phyloP scores from a whole-genome alignment of 2,113 vertebrate species.

The Polypterus bichir region DNA sequence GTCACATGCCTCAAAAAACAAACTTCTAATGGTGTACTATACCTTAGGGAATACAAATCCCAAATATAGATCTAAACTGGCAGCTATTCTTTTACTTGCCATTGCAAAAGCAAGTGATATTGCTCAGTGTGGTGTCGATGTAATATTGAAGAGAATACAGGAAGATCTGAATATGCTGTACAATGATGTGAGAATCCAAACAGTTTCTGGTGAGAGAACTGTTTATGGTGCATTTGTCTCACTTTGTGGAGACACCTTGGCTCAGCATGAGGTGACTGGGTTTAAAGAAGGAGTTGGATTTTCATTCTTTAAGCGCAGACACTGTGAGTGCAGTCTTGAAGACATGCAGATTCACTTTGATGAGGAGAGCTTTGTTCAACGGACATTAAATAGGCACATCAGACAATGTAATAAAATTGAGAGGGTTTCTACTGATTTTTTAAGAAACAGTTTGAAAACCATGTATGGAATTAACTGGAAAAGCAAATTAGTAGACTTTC shows the following conservation, averaged over 20 bases:
- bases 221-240: constrained; percentile 7
- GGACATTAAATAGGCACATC: neutral
- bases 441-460: constrained; percentile 8
- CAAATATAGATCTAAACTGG: constrained; percentile 16
- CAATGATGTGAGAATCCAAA: constrained; percentile 7
- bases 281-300: constrained; percentile 20
- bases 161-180: neutral
- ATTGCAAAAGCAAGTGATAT: constrained; percentile 5
- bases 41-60: constrained; percentile 15
- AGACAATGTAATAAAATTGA: neutral
- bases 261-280: constrained; percentile 16
- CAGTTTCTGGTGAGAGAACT: constrained; percentile 1
- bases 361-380: constrained; percentile 12
- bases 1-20: constrained; percentile 16
- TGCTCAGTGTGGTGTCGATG: constrained; percentile 13
- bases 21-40: constrained; percentile 15
- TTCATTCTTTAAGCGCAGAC: constrained; percentile 11
- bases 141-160: neutral
- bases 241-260: constrained; percentile 16
- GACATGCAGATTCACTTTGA: constrained; percentile 13
- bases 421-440: too few relatives aligned
- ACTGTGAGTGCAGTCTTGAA: constrained; percentile 14
- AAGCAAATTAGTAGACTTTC: constrained; percentile 20
- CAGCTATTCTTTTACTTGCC: constrained; percentile 11
- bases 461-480: constrained; percentile 24